Percentiles rank a stretch among this genome's conserved stretches.
Conservation (phyloP, 2,888 invertebrate genomes). For the Drosophila prolongata region DNA sequence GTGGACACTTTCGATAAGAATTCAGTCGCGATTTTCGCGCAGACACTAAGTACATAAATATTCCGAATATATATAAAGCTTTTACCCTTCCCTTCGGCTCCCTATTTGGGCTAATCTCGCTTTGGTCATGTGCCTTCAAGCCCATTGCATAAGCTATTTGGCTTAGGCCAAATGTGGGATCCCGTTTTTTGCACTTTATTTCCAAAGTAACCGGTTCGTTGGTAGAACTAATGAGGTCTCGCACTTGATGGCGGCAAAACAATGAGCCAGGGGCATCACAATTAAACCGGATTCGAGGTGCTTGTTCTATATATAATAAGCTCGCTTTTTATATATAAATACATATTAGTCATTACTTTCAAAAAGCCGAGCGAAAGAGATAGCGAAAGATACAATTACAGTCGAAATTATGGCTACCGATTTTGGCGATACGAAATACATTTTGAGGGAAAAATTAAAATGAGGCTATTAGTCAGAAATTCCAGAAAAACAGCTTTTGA, state of each 20-base stretch:
- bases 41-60: neutral
- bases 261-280: slow-evolving; percentile 47
- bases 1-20: slow-evolving; percentile 39
- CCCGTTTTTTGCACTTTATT: slow-evolving; percentile 26
- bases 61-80: slow-evolving; percentile 14
- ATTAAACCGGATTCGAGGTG: slow-evolving; percentile 42
- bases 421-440: neutral
- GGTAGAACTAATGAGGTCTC: slow-evolving; percentile 51
- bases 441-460: neutral
- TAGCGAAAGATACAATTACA: slow-evolving; percentile 6
- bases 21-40: slow-evolving; percentile 6
- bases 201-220: slow-evolving; percentile 46
- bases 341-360: slow-evolving; percentile 23
- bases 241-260: slow-evolving; percentile 11
- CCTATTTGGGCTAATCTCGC: slow-evolving; percentile 25
- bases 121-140: slow-evolving; percentile 32
- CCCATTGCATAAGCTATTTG: slow-evolving; percentile 24
- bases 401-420: neutral
- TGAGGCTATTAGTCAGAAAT: neutral
- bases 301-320: slow-evolving; percentile 29
- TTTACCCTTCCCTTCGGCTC: slow-evolving; percentile 11
- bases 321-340: slow-evolving; percentile 25
- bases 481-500: neutral
- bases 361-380: slow-evolving; percentile 4
- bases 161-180: slow-evolving; percentile 21